Percentiles rank a stretch among this genome's conserved stretches.
These are phyloP conservation scores for Chrysolina americana DNA, from an alignment of 2,888 invertebrate species.

Conservation along the genomic window DNA sequence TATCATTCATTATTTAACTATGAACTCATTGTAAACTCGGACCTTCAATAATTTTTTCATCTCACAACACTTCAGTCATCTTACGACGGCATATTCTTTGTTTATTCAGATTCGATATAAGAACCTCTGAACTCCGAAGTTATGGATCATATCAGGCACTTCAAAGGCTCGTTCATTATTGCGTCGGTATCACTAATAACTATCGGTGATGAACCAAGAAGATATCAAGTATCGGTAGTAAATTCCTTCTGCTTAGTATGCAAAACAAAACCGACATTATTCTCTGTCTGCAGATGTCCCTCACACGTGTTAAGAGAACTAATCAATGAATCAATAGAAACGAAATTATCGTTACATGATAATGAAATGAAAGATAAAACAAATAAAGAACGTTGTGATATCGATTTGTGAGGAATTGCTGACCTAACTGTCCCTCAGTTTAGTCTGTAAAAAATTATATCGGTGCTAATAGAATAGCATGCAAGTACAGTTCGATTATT, in stretches of 20 bases:
- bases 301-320: slow-evolving; percentile 39
- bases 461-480: background rate
- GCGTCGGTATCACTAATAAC: background rate
- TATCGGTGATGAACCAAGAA: background rate
- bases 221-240: slow-evolving; percentile 8
- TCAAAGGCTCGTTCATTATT: background rate
- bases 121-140: background rate
- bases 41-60: too few relatives aligned
- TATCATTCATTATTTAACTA: too few relatives aligned
- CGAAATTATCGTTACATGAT: slow-evolving; percentile 33
- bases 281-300: slow-evolving; percentile 34
- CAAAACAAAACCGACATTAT: slow-evolving; percentile 1
- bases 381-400: background rate
- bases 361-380: slow-evolving; percentile 14
- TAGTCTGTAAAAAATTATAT: background rate
- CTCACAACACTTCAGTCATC: too few relatives aligned
- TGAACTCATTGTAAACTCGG: too few relatives aligned
- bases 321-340: slow-evolving; percentile 34
- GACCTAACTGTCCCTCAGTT: background rate
- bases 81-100: too few relatives aligned
- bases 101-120: background rate
- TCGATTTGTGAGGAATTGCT: background rate
- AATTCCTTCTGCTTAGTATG: slow-evolving; percentile 2
- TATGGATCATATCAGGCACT: background rate
- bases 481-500: too few relatives aligned